Evolutionary conservation across 1,140 invertebrate species (phyloP), one percentile per base, ranked within the genome.

Genomic region (Lerema accius): DNA sequence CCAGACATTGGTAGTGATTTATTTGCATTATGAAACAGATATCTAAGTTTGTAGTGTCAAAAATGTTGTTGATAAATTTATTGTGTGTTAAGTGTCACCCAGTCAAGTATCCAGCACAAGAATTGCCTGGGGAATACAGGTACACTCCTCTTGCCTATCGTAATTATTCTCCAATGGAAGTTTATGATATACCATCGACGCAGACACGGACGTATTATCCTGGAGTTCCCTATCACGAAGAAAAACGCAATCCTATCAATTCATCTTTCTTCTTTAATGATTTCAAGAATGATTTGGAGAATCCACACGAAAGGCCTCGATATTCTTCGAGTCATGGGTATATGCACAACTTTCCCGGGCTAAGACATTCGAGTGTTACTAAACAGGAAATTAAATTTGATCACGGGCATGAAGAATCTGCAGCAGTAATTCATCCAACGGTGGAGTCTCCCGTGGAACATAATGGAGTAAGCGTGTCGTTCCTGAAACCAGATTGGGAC

Each of bases 1-100:
- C 10, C 13, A 45, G 23, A 43, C 40, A 32, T n/a, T n/a, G 9
- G 1, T 9, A 4, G 28, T 32, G 40, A 56, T 43, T 43, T 45
- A 26, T 32, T 3, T 10, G 26, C 4, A 37, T 58, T 9, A 69
- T 69, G 63, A 51, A 58, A 55, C 40, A 49, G 53, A 48, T 15
- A 28, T 56, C 19, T 19, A 58, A 17, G 49, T 60, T 66, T 45
- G 19, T 37, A 59, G 42, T 70, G 48, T n/a, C 60, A 35, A n/a
- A 69, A 43, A 53, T 73, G 23, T 62, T 63, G 40, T 65, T 51
- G 48, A 62, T 32, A 7, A 32, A 45, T 64, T 43, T 66, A 46
- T 39, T 63, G 43, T 69, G 23, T 50, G 55, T 50, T 11, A 37
- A 56, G 15, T 58, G 61, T 39, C 56, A 73, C 9, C 39, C 17